Percentiles rank a stretch among this genome's conserved stretches.
Evolutionary conservation across 2,113 vertebrate species (phyloP).

Genomic region (Hemibagrus wyckioides): DNA sequence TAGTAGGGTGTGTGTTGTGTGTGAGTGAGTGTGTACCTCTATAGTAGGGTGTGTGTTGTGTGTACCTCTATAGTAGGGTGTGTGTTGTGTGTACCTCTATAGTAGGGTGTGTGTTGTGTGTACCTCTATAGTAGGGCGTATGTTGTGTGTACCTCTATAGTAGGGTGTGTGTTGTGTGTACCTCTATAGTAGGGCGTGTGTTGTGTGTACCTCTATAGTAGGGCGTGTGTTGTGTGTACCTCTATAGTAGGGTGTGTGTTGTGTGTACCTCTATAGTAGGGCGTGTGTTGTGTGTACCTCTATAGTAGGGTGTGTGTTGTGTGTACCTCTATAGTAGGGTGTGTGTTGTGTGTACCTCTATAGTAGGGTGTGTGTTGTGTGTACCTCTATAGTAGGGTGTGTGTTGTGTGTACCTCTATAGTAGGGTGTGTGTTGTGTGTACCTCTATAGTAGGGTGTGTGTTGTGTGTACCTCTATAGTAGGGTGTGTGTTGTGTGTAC

Average conservation of each 20-base stretch:
- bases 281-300: not conserved
- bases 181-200: not conserved
- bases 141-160: not conserved
- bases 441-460: not conserved
- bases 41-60: not conserved
- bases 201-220: not conserved
- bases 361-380: not conserved
- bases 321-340: not conserved
- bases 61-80: too few species aligned
- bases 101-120: not conserved
- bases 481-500: not conserved
- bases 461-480: not conserved
- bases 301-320: not conserved
- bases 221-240: not conserved
- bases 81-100: not conserved
- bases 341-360: not conserved
- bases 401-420: not conserved
- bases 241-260: not conserved
- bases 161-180: not conserved
- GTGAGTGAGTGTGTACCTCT: not conserved
- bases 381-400: not conserved
- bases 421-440: not conserved
- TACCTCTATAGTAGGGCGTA: not conserved
- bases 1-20: constrained; percentile 54
- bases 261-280: not conserved